phyloP scores from a whole-genome alignment of 2,888 invertebrate species.

The Bombylius discolor region DNA sequence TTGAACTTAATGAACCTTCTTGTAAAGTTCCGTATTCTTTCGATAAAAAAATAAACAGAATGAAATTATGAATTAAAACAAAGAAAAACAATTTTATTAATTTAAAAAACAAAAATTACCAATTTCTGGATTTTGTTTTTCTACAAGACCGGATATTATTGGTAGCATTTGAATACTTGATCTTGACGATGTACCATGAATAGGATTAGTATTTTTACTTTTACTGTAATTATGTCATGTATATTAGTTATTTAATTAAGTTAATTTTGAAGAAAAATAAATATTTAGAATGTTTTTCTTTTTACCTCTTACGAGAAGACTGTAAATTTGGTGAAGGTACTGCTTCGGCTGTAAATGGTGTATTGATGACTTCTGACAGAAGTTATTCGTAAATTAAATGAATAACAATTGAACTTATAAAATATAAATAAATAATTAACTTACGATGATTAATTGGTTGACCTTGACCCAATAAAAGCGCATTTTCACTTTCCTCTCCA shows the following conservation, averaged over 20 bases:
- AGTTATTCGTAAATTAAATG: neutral
- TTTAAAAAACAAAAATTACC: constrained; percentile 19
- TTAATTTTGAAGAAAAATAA: too few species aligned
- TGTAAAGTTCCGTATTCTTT: constrained; percentile 61
- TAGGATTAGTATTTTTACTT: constrained; percentile 23
- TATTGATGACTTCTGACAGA: neutral
- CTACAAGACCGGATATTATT: constrained; percentile 35
- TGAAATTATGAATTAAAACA: neutral
- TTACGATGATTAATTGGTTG: constrained; percentile 1
- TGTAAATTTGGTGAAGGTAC: constrained; percentile 33
- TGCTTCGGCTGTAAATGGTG: neutral
- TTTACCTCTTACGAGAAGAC: constrained; percentile 28
- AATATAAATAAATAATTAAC: neutral
- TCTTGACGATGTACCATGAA: constrained; percentile 34
- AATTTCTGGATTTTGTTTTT: constrained; percentile 34
- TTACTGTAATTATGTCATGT: neutral
- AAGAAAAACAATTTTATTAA: neutral
- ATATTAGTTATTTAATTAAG: too few species aligned
- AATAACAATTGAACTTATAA: too few species aligned
- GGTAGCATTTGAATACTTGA: constrained; percentile 38
- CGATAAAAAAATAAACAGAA: neutral
- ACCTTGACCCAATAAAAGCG: constrained; percentile 35
- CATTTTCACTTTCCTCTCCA: constrained; percentile 39
- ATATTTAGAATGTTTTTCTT: too few species aligned
- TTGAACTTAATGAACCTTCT: constrained; percentile 57